phyloP scores from a whole-genome alignment of 2,113 vertebrate genomes.

The Heliornis fulica region DNA sequence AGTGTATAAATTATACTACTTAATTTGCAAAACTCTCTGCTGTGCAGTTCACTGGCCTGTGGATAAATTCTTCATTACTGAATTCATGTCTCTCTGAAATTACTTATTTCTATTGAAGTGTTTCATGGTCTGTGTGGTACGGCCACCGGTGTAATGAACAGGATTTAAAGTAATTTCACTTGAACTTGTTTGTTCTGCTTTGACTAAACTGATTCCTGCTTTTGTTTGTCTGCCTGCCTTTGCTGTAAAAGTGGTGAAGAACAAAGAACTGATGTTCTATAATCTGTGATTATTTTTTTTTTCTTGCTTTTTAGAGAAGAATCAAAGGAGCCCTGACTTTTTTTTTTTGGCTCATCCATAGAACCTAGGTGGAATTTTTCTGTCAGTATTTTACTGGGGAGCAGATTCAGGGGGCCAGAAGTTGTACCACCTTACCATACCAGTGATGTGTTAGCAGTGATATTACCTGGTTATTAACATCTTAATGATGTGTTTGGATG shows the following conservation, averaged over 20 bases:
- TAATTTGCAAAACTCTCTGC: not conserved
- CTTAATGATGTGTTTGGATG: not conserved
- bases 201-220: not conserved
- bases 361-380: not conserved
- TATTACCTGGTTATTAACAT: not conserved
- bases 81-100: not conserved
- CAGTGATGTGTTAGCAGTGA: not conserved
- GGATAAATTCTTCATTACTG: constrained; percentile 33
- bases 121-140: not conserved
- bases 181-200: constrained; percentile 15
- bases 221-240: not conserved
- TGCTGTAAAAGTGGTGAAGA: not conserved
- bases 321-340: not conserved
- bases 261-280: not conserved
- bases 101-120: not conserved
- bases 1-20: not conserved
- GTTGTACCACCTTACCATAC: not conserved
- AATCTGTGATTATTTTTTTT: not conserved
- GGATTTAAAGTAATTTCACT: constrained; percentile 21
- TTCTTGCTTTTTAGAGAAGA: not conserved
- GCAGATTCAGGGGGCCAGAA: not conserved
- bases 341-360: not conserved
- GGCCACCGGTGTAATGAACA: not conserved
- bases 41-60: not conserved
- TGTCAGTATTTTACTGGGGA: not conserved